Base-by-base conservation (phyloP, 2,113 vertebrate species). In the Arothron firmamentum region DNA sequence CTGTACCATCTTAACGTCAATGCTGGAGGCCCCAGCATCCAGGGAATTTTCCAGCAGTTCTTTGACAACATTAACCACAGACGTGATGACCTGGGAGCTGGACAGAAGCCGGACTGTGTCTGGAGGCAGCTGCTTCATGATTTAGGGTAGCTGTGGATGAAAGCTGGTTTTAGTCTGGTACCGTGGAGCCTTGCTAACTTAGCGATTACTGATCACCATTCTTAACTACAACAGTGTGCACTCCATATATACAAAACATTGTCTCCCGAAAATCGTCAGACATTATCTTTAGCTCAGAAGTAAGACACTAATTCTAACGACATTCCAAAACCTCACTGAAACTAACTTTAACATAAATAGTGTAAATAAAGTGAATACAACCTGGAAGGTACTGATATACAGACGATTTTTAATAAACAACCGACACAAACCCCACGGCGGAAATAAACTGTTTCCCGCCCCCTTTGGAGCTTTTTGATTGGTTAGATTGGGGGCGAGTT, bases 1-100 rank as follows among this genome's bases (percentile, higher is more conserved):
- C 45, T 25, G 73, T 88, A 98, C 97, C 88, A 99, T 78, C 85
- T 94, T 99, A 52, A 98, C 74, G 49, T 98, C 95, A 45, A 98
- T 76, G 70, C 84, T 94, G 38, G 92, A 88, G 54, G 96, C 92
- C 56, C 78, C 83, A 2, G 95, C 97, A 83, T 99, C 96, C 83
- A 99, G 82, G 3, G 97, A 91, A 64, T 99, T 99, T 77, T 99
- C 97, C 61, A 94, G 43, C 59, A 98, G 85, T 52, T 99, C 96
- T 85, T 99, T 99, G 6, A 98, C 92, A 14, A 98, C 97, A 0
- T 90, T 98, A 55, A 92, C 75, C 70, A 97, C 90, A 18, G 95
- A 97, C 0, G 93, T 93, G 77, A 98, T 94, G 64, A 93, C 93
- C 75, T 99, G 97, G 55, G 94, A 93, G 87, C 96, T 96, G 45